Conservation (phyloP, 2,888 invertebrate genomes). For the Laothoe populi region DNA sequence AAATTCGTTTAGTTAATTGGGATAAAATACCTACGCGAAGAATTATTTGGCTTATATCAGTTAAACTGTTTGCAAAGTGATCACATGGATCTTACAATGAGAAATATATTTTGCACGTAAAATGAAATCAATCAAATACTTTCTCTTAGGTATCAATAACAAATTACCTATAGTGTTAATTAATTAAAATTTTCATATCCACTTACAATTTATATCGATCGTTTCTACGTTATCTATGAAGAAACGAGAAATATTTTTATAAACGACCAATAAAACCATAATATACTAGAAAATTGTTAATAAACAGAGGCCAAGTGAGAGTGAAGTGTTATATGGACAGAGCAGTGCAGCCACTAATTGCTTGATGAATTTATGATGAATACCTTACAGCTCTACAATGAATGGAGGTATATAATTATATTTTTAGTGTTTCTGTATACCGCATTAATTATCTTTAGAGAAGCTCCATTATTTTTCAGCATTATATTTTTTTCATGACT, state of each 20-base stretch:
- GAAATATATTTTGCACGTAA: neutral
- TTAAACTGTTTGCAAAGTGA: neutral
- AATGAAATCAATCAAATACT: neutral
- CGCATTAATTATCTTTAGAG: neutral
- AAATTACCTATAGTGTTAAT: neutral
- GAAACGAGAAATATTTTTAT: constrained; percentile 11
- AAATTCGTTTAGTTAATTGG: neutral
- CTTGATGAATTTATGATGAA: constrained; percentile 31
- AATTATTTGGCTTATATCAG: neutral
- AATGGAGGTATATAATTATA: constrained; percentile 24
- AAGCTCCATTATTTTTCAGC: neutral
- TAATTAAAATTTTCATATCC: constrained; percentile 11
- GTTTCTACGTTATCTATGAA: constrained; percentile 1
- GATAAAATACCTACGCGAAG: neutral
- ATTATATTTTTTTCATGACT: neutral
- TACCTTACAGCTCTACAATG: constrained; percentile 25
- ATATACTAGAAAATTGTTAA: constrained; percentile 16
- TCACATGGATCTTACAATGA: neutral
- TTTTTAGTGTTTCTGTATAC: constrained; percentile 14
- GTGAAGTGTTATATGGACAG: constrained; percentile 26
- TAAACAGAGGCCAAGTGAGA: constrained; percentile 25
- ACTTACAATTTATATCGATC: constrained; percentile 7
- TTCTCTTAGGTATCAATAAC: neutral
- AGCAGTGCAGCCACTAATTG: constrained; percentile 29
- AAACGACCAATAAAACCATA: constrained; percentile 4